A percentile compares a stretch with the other conserved stretches of the same genome.
Conservation (phyloP, 2,888 invertebrate species). For the Noctua fimbriata region DNA sequence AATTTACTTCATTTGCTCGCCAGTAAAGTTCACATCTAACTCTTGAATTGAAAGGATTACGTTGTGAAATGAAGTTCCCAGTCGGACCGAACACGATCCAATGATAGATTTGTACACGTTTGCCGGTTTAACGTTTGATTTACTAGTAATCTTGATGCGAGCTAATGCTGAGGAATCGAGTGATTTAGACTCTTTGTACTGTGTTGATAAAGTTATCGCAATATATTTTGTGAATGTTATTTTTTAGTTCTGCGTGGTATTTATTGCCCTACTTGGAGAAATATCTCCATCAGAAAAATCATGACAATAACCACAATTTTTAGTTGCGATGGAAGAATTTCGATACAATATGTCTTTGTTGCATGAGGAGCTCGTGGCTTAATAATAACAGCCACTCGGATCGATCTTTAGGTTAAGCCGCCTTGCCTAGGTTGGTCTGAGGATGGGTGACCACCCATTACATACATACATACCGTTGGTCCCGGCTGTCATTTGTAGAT, state of each 20-base stretch:
- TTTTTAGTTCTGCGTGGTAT: constrained; percentile 13
- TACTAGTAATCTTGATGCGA: constrained; percentile 64
- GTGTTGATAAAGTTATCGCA: constrained; percentile 36
- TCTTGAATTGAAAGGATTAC: constrained; percentile 87
- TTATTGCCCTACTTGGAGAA: not conserved
- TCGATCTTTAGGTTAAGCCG: too few relatives aligned
- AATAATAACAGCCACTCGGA: too few relatives aligned
- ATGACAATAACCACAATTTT: not conserved
- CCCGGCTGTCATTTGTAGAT: too few relatives aligned
- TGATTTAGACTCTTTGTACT: constrained; percentile 56
- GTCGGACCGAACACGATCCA: constrained; percentile 65
- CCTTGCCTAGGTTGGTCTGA: too few relatives aligned
- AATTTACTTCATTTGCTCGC: constrained; percentile 88
- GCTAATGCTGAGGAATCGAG: constrained; percentile 60
- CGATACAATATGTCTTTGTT: not conserved
- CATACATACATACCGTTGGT: too few relatives aligned
- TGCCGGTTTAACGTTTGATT: constrained; percentile 69
- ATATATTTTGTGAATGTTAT: constrained; percentile 5
- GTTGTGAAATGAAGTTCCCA: constrained; percentile 79
- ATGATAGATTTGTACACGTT: constrained; percentile 71
- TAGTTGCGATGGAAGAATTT: not conserved
- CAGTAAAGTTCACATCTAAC: constrained; percentile 86
- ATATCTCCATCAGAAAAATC: too few relatives aligned
- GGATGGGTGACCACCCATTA: too few relatives aligned
- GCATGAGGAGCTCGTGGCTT: too few relatives aligned